These are phyloP conservation scores for Tachuris rubrigastra DNA, from an alignment of 2,113 vertebrate species.

Conservation along the genomic window DNA sequence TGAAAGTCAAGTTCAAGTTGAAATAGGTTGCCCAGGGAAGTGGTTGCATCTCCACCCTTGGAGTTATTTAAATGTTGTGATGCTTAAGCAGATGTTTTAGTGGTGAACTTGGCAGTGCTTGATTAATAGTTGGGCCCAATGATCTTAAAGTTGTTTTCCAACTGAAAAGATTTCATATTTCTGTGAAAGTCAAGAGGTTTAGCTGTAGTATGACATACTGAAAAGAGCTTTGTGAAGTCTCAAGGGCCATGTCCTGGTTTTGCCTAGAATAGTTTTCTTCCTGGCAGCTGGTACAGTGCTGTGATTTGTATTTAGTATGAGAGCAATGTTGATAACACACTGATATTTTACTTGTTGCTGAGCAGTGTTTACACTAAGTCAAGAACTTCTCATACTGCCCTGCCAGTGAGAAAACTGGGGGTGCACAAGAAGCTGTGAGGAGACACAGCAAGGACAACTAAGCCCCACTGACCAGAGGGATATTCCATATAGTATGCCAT, in stretches of 20 bases:
- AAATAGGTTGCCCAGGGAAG: not conserved
- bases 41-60: not conserved
- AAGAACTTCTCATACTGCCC: not conserved
- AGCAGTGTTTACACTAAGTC: too few relatives aligned
- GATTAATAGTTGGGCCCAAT: accelerated
- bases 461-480: not conserved
- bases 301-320: not conserved
- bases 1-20: not conserved
- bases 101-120: not conserved
- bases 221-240: not conserved
- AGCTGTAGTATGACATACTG: not conserved
- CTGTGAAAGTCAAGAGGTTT: not conserved
- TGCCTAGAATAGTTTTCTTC: not conserved
- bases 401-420: not conserved
- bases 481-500: not conserved
- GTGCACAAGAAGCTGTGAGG: not conserved
- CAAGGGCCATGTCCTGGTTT: not conserved
- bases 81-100: not conserved
- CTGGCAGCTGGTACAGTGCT: not conserved
- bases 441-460: not conserved
- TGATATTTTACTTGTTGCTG: not conserved
- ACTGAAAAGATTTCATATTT: not conserved
- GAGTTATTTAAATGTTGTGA: not conserved
- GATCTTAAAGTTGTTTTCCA: not conserved
- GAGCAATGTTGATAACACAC: not conserved